A percentile compares a stretch with the other conserved stretches of the same genome.
phyloP scores from a whole-genome alignment of 2,113 vertebrate species.

The Ammodytes dubius region DNA sequence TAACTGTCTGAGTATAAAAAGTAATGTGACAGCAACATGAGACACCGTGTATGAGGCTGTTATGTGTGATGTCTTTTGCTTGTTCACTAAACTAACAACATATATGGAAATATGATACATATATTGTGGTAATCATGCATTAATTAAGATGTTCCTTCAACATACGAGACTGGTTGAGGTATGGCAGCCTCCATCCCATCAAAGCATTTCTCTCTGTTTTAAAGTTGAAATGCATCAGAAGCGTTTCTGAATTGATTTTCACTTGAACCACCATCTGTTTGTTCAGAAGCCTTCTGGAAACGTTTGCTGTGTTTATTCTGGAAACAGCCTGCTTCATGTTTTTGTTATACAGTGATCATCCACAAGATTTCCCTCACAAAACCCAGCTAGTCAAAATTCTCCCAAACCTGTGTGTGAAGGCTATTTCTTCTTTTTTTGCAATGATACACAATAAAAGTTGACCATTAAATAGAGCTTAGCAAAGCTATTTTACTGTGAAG shows the following conservation, averaged over 20 bases:
- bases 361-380: slow-evolving; percentile 47
- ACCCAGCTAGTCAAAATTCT: slow-evolving; percentile 17
- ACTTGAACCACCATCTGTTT: slow-evolving; percentile 57
- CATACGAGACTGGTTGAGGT: neutral
- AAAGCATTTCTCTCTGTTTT: neutral
- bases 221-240: slow-evolving; percentile 29
- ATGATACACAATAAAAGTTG: neutral
- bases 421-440: slow-evolving; percentile 9
- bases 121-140: neutral
- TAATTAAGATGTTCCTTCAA: slow-evolving; percentile 13
- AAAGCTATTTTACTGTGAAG: neutral
- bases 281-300: slow-evolving; percentile 47
- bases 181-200: slow-evolving; percentile 1
- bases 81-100: neutral
- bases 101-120: slow-evolving; percentile 1
- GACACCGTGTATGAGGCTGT: slow-evolving; percentile 1
- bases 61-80: slow-evolving; percentile 11
- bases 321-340: slow-evolving; percentile 48
- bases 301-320: slow-evolving; percentile 47
- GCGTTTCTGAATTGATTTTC: slow-evolving; percentile 36
- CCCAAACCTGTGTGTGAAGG: neutral
- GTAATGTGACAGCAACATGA: slow-evolving; percentile 8
- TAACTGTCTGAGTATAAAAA: slow-evolving; percentile 25
- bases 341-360: slow-evolving; percentile 56
- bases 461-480: neutral